Evolutionary conservation across 2,888 invertebrate genomes (phyloP).

Genomic region (Zele albiditarsus): DNA sequence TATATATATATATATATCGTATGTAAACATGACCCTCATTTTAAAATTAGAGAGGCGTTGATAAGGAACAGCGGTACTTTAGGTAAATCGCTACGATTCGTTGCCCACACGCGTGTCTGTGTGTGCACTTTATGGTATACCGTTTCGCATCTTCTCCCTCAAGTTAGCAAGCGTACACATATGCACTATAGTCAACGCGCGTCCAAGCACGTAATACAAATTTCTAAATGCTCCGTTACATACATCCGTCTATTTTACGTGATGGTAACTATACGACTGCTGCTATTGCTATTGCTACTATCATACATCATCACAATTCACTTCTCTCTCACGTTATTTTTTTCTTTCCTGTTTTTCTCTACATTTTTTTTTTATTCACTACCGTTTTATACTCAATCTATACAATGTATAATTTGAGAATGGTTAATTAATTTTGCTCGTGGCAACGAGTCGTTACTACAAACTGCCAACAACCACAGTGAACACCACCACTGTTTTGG

Average conservation of each 20-base stretch:
- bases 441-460: background rate
- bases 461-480: background rate
- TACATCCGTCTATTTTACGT: constrained; percentile 42
- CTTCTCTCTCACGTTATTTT: background rate
- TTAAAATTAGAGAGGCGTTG: constrained; percentile 28
- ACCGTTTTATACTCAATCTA: constrained; percentile 11
- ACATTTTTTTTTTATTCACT: background rate
- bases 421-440: constrained; percentile 23
- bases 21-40: constrained; percentile 15
- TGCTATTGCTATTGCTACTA: constrained; percentile 1
- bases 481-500: background rate
- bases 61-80: constrained; percentile 52
- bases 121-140: constrained; percentile 30
- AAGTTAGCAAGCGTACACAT: constrained; percentile 35
- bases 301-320: background rate
- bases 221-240: constrained; percentile 58
- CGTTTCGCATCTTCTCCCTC: constrained; percentile 35
- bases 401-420: background rate
- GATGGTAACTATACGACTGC: constrained; percentile 10
- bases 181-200: constrained; percentile 43
- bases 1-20: background rate
- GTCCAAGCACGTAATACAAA: constrained; percentile 51
- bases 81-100: constrained; percentile 44
- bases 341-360: constrained; percentile 18
- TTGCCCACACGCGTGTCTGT: constrained; percentile 36